phyloP scores from a whole-genome alignment of 1,140 invertebrate genomes.

The Epicauta chinensis region DNA sequence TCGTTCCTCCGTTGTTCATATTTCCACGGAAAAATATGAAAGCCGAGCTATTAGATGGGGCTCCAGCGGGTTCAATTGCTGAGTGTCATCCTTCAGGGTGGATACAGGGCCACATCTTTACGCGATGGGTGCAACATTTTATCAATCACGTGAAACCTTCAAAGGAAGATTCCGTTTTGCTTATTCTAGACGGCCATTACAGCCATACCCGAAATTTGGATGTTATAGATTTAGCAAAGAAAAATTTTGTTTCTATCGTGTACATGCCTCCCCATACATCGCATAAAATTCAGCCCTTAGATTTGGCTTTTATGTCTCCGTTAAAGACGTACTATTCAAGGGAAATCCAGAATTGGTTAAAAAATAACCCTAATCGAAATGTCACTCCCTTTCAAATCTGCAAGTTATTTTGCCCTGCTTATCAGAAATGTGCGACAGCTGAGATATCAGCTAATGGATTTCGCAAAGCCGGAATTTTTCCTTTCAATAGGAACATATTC shows the following conservation, averaged over 20 bases:
- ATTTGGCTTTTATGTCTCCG: constrained; percentile 36
- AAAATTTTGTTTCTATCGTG: constrained; percentile 33
- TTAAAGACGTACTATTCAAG: constrained; percentile 27
- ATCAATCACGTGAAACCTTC: constrained; percentile 28
- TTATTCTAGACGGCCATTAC: constrained; percentile 37
- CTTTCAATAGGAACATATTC: too few relatives aligned
- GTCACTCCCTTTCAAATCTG: too few relatives aligned
- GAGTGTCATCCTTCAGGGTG: constrained; percentile 8
- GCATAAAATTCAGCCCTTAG: constrained; percentile 40
- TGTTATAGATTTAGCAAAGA: constrained; percentile 27
- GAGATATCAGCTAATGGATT: too few relatives aligned
- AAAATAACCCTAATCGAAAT: not conserved
- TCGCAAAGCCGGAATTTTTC: too few relatives aligned
- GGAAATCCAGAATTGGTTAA: constrained; percentile 22
- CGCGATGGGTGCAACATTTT: constrained; percentile 24
- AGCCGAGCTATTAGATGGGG: constrained; percentile 26
- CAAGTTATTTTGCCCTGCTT: too few relatives aligned
- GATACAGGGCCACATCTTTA: constrained; percentile 27
- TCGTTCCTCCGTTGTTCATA: constrained; percentile 33
- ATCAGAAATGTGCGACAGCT: too few relatives aligned
- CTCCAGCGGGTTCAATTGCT: constrained; percentile 11
- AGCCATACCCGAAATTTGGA: constrained; percentile 38
- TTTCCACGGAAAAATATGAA: constrained; percentile 38
- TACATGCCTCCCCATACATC: constrained; percentile 38
- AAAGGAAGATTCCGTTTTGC: constrained; percentile 25